phyloP scores from a whole-genome alignment of 2,888 invertebrate species.

The Plebejus argus region DNA sequence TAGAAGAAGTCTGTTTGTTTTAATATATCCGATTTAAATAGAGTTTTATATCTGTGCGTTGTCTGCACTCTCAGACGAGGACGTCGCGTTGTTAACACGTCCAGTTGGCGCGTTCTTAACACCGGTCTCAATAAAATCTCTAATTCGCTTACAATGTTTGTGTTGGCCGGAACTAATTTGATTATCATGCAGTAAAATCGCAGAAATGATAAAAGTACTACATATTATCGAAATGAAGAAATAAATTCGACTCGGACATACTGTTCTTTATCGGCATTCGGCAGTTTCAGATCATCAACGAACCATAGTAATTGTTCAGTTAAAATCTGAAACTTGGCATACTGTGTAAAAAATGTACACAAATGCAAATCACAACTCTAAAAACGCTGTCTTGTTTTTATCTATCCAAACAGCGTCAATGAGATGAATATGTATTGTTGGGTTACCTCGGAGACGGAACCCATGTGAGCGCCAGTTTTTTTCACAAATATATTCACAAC shows the following conservation, averaged over 20 bases:
- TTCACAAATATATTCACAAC: constrained; percentile 2
- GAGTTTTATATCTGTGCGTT: not conserved
- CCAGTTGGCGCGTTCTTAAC: not conserved
- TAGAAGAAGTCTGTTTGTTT: not conserved
- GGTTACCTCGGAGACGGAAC: not conserved
- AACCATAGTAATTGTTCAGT: no score
- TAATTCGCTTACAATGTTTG: constrained; percentile 18
- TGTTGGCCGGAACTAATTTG: not conserved
- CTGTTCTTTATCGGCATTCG: not conserved
- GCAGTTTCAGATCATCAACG: not conserved
- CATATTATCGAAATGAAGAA: not conserved
- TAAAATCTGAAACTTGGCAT: not conserved
- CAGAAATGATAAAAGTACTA: not conserved
- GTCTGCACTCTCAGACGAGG: constrained; percentile 6
- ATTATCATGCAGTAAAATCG: not conserved
- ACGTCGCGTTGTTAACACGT: constrained; percentile 7
- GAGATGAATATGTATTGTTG: constrained; percentile 25
- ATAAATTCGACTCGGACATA: not conserved
- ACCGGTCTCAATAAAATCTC: constrained; percentile 5
- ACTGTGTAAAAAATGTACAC: not conserved
- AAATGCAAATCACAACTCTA: constrained; percentile 13
- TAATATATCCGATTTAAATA: not conserved
- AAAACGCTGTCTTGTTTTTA: constrained; percentile 1
- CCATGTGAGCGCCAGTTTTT: not conserved
- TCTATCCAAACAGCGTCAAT: constrained; percentile 8